A percentile compares a stretch with the other conserved stretches of the same genome.
Conservation (phyloP, 2,113 vertebrate genomes). For the Corynorhinus townsendii region DNA sequence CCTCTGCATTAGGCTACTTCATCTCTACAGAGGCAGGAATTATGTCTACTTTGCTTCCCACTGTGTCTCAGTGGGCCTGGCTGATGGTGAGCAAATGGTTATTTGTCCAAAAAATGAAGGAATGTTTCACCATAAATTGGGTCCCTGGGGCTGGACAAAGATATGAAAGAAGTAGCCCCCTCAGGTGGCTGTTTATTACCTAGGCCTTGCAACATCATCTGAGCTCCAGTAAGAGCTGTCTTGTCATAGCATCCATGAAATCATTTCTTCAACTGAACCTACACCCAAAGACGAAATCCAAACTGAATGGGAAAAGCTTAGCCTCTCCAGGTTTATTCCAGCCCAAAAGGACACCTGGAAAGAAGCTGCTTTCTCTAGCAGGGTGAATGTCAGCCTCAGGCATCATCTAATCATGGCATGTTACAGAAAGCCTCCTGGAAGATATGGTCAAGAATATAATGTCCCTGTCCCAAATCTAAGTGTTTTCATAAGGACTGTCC, state of each 20-base stretch:
- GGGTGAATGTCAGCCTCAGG: background rate
- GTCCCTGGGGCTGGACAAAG: background rate
- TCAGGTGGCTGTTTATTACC: background rate
- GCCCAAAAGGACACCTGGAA: background rate
- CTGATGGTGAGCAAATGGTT: background rate
- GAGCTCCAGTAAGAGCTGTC: background rate
- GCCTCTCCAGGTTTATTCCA: background rate
- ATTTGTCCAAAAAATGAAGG: background rate
- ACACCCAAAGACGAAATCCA: background rate
- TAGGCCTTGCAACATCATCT: background rate
- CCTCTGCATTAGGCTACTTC: background rate
- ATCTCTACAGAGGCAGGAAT: background rate
- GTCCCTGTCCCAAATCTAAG: background rate
- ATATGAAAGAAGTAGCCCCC: background rate
- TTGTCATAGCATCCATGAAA: accelerated
- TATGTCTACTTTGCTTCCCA: background rate
- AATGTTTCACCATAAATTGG: background rate
- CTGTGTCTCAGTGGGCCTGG: background rate
- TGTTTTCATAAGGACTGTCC: background rate
- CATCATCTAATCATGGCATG: background rate
- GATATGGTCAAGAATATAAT: background rate
- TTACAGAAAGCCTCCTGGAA: background rate
- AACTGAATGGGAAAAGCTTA: background rate
- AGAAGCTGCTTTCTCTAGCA: background rate
- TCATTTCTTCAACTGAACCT: background rate